Evolutionary conservation across 2,113 vertebrate genomes (phyloP).

Genomic region (Pionites leucogaster): DNA sequence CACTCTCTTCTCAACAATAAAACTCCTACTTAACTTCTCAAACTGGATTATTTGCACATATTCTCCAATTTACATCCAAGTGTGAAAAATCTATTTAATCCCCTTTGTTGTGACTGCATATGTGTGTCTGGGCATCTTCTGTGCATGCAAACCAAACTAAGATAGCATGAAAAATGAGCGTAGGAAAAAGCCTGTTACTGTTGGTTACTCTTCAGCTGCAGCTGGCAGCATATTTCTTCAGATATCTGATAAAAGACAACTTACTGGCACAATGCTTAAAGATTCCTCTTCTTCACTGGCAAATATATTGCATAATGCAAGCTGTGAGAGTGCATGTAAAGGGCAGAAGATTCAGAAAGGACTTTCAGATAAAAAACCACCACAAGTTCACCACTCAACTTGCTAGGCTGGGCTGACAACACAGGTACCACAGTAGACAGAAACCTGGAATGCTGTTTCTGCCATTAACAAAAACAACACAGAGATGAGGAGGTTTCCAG

Average conservation of each 20-base stretch:
- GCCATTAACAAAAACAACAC: background rate
- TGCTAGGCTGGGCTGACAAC: background rate
- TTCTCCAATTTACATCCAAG: background rate
- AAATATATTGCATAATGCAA: background rate
- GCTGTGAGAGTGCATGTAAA: background rate
- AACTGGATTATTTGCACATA: background rate
- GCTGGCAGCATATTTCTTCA: background rate
- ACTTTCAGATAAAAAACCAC: background rate
- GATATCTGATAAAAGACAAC: background rate
- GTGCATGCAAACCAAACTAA: background rate
- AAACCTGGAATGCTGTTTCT: background rate
- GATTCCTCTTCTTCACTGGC: background rate
- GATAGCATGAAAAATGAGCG: background rate
- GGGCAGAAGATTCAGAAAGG: background rate
- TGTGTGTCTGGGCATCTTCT: background rate
- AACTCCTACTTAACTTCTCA: background rate
- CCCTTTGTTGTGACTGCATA: background rate
- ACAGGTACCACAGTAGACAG: rapidly evolving
- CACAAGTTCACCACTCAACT: background rate
- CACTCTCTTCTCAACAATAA: background rate
- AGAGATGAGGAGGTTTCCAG: background rate
- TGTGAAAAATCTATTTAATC: background rate
- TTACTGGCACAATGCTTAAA: background rate
- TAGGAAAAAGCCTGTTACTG: background rate
- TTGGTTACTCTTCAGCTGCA: background rate